A percentile compares a stretch with the other conserved stretches of the same genome.
phyloP scores from a whole-genome alignment of 2,888 invertebrate species.

The Hydroisotoma schaefferi region DNA sequence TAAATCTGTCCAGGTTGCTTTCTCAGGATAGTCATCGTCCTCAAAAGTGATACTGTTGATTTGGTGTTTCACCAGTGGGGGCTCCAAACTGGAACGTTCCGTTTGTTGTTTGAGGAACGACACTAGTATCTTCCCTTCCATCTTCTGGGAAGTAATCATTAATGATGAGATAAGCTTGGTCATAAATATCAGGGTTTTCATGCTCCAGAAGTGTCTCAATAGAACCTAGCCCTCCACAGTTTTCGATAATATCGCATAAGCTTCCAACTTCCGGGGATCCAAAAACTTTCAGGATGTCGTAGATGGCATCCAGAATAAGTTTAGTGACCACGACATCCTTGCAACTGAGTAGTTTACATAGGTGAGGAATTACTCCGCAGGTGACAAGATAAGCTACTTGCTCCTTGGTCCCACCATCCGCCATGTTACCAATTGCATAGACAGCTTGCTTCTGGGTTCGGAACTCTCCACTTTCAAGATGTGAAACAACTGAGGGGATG shows the following conservation, averaged over 20 bases:
- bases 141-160: slow-evolving; percentile 96
- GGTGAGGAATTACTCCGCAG: slow-evolving; percentile 89
- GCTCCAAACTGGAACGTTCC: slow-evolving; percentile 86
- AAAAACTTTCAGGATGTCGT: slow-evolving; percentile 97
- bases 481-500: slow-evolving; percentile 89
- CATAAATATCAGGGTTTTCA: slow-evolving; percentile 98
- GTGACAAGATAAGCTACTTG: slow-evolving; percentile 85
- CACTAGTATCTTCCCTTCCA: slow-evolving; percentile 74
- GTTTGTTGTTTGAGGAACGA: slow-evolving; percentile 73
- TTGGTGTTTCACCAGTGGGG: slow-evolving; percentile 69
- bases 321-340: slow-evolving; percentile 76
- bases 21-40: too few species aligned
- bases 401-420: slow-evolving; percentile 91
- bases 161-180: slow-evolving; percentile 97
- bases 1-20: too few species aligned
- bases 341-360: slow-evolving; percentile 90
- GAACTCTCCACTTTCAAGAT: slow-evolving; percentile 85
- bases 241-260: slow-evolving; percentile 88
- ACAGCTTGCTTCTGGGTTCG: slow-evolving; percentile 99
- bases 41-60: too few species aligned
- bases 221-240: slow-evolving; percentile 94
- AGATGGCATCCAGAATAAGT: slow-evolving; percentile 93
- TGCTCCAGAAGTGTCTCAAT: slow-evolving; percentile 95
- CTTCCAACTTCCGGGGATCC: slow-evolving; percentile 72
- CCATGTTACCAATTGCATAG: slow-evolving; percentile 98